Percentiles rank a stretch among this genome's conserved stretches.
Conservation (phyloP, 2,797 vertebrate species). For the Microchirus variegatus region DNA sequence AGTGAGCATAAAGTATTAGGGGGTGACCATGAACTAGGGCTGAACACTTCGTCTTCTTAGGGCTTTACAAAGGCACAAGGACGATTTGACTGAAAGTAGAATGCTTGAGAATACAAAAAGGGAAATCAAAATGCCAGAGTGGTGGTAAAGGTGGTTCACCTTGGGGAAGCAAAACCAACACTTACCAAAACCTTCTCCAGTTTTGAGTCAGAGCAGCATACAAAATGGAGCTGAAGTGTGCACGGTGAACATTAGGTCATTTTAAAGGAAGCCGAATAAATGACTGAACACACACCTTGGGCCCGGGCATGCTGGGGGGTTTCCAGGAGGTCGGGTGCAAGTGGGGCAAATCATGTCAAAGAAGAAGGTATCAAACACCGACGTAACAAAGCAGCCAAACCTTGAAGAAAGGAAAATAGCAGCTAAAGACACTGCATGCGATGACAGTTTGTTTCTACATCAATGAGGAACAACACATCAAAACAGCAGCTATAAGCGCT, state of each 20-base stretch:
- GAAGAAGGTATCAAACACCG: constrained; percentile 77
- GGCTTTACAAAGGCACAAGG: constrained; percentile 8
- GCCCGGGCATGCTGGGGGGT: constrained; percentile 72
- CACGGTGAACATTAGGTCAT: constrained; percentile 68
- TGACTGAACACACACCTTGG: constrained; percentile 79
- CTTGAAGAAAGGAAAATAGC: constrained; percentile 71
- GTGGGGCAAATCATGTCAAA: constrained; percentile 76
- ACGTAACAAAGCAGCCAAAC: constrained; percentile 77
- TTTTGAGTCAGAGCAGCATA: constrained; percentile 55
- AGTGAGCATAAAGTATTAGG: background rate
- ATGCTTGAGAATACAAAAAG: constrained; percentile 41
- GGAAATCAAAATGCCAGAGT: constrained; percentile 35
- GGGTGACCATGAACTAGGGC: background rate
- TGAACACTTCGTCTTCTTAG: constrained; percentile 4
- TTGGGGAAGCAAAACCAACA: constrained; percentile 49
- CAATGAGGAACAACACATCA: constrained; percentile 67
- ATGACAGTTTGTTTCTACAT: constrained; percentile 70
- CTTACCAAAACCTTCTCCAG: constrained; percentile 68
- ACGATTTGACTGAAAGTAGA: constrained; percentile 33
- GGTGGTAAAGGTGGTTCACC: constrained; percentile 50
- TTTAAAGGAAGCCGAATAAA: constrained; percentile 80
- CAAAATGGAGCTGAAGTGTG: constrained; percentile 48
- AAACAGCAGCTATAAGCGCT: constrained; percentile 75
- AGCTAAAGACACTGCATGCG: constrained; percentile 64
- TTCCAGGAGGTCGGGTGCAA: constrained; percentile 72